Conservation (phyloP, 2,113 vertebrate species). For the Onychorhynchus coronatus region DNA sequence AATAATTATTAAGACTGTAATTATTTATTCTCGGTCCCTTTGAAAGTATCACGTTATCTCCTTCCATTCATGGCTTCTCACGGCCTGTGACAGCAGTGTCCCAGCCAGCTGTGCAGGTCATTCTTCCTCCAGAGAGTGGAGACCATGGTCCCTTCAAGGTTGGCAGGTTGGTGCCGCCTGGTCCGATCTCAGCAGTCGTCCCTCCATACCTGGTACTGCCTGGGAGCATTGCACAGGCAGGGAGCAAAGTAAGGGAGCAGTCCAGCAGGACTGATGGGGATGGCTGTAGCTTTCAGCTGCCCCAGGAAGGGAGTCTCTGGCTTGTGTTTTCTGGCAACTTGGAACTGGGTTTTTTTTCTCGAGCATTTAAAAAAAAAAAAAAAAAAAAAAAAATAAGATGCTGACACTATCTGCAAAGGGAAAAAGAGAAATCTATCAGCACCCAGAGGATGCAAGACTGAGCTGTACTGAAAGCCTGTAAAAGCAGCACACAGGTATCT, state of each 20-base stretch:
- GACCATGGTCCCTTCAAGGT: neutral
- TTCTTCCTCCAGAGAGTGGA: neutral
- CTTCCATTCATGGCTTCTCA: neutral
- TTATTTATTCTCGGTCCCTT: conserved; percentile 41
- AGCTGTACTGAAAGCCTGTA: neutral
- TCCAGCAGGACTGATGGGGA: neutral
- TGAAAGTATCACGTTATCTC: neutral
- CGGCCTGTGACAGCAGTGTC: neutral
- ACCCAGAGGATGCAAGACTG: neutral
- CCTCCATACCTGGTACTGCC: fast-evolving
- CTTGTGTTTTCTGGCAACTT: conserved; percentile 71
- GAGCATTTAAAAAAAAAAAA: neutral
- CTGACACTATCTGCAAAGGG: conserved; percentile 61
- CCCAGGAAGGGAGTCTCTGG: conserved; percentile 40
- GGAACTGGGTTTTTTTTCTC: conserved; percentile 48
- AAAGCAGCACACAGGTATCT: neutral
- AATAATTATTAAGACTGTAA: neutral
- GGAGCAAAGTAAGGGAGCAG: neutral
- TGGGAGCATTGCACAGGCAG: neutral
- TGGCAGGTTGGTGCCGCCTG: neutral
- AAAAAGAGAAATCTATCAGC: conserved; percentile 35
- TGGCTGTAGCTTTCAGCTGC: conserved; percentile 45
- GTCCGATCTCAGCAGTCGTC: neutral
- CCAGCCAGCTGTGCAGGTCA: neutral
- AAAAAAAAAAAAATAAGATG: neutral